A percentile compares a stretch with the other conserved stretches of the same genome.
These are phyloP conservation scores for Holcopasites calliopsidis DNA, from an alignment of 1,140 invertebrate genomes.

Conservation along the genomic window DNA sequence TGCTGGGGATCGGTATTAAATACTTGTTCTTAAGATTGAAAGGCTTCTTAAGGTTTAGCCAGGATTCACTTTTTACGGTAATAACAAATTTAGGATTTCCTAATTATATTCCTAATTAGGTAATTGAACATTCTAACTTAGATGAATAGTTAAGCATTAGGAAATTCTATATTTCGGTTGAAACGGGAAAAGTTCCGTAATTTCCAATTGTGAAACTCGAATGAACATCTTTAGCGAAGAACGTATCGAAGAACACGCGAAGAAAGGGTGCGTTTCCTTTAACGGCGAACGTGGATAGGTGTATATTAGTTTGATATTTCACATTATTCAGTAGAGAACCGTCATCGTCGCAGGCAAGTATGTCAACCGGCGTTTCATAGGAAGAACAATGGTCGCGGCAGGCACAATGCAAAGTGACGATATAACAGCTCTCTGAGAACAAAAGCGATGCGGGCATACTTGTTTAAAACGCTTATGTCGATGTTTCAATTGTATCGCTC, in stretches of 20 bases:
- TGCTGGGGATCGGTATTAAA: too few relatives aligned
- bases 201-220: too few relatives aligned
- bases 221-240: not conserved
- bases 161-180: too few relatives aligned
- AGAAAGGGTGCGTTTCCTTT: slow-evolving; percentile 4
- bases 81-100: too few relatives aligned
- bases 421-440: slow-evolving; percentile 42
- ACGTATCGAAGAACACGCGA: not conserved
- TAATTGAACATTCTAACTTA: too few relatives aligned
- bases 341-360: slow-evolving; percentile 38
- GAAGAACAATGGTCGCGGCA: slow-evolving; percentile 40
- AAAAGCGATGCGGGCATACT: slow-evolving; percentile 50
- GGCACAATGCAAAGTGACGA: slow-evolving; percentile 47
- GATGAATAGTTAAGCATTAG: too few relatives aligned
- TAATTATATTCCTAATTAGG: too few relatives aligned
- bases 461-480: slow-evolving; percentile 57
- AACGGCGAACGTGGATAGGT: slow-evolving; percentile 17
- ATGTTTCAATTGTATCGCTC: slow-evolving; percentile 32
- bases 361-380: slow-evolving; percentile 40
- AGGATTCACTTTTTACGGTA: too few relatives aligned
- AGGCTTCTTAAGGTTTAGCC: too few relatives aligned
- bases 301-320: slow-evolving; percentile 36
- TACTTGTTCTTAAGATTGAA: too few relatives aligned
- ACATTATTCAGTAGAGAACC: slow-evolving; percentile 35
- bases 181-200: too few relatives aligned